A percentile compares a stretch with the other conserved stretches of the same genome.
Evolutionary conservation across 2,888 invertebrate species (phyloP).

Genomic region (Ormia ochracea): DNA sequence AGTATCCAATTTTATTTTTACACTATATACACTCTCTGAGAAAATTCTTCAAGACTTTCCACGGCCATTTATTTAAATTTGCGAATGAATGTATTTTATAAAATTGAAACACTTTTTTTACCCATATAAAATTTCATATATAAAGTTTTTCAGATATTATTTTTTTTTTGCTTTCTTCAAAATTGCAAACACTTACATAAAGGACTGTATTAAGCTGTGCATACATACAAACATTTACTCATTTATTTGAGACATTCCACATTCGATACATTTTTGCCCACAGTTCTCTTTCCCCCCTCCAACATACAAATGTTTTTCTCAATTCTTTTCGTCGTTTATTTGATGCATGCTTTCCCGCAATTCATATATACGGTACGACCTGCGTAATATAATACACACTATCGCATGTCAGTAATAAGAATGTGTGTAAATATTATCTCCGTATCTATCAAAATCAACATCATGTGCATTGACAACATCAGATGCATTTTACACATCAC

Average conservation of each 20-base stretch:
- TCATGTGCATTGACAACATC: slow-evolving; percentile 59
- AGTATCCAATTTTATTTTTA: too few species aligned
- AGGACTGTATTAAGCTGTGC: too few species aligned
- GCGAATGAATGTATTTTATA: too few species aligned
- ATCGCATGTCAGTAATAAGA: background rate
- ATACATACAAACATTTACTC: too few species aligned
- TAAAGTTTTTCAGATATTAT: too few species aligned
- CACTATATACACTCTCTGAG: too few species aligned
- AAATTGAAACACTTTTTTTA: too few species aligned
- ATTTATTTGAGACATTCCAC: slow-evolving; percentile 23
- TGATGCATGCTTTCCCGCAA: slow-evolving; percentile 24
- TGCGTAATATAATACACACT: background rate
- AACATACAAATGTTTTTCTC: slow-evolving; percentile 5
- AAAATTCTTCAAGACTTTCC: too few species aligned
- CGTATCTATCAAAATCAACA: slow-evolving; percentile 60
- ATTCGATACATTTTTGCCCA: background rate
- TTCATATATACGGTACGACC: background rate
- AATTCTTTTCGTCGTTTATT: slow-evolving; percentile 25
- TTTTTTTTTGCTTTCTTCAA: too few species aligned
- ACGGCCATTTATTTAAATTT: too few species aligned
- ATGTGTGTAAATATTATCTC: slow-evolving; percentile 43
- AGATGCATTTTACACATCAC: slow-evolving; percentile 55
- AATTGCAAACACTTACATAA: too few species aligned
- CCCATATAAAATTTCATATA: too few species aligned
- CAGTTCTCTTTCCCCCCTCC: background rate